A percentile compares a stretch with the other conserved stretches of the same genome.
Conservation (phyloP, 2,797 vertebrate species). For the Coluber constrictor region DNA sequence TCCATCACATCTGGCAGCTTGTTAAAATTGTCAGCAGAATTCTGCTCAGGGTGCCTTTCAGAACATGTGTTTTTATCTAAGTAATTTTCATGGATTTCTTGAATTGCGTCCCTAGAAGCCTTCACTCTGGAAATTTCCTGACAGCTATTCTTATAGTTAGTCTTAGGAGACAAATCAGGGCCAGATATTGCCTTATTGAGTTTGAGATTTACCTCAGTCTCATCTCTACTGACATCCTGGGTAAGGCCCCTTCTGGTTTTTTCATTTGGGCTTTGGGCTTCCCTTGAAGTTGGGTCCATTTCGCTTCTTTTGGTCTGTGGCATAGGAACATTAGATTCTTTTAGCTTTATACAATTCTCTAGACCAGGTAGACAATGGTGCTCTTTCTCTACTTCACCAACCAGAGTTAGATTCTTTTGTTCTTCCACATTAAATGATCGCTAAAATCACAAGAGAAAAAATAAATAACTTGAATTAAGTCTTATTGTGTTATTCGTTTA, state of each 20-base stretch:
- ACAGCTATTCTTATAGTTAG: conserved; percentile 18
- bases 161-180: conserved; percentile 21
- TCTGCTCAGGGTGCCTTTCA: conserved; percentile 20
- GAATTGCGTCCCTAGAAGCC: background rate
- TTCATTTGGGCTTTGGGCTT: conserved; percentile 37
- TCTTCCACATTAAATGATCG: conserved; percentile 31
- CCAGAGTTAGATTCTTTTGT: conserved; percentile 30
- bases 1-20: conserved; percentile 7
- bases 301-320: conserved; percentile 24
- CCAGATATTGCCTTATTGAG: background rate
- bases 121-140: conserved; percentile 10
- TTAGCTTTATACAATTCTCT: conserved; percentile 53
- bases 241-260: conserved; percentile 6
- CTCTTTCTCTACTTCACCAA: conserved; percentile 36
- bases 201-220: conserved; percentile 18
- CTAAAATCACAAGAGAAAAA: conserved; percentile 36
- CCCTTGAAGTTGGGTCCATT: conserved; percentile 29
- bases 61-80: conserved; percentile 17
- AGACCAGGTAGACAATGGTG: conserved; percentile 34
- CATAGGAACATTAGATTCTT: conserved; percentile 26
- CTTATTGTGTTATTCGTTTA: background rate
- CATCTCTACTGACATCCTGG: background rate
- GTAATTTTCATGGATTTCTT: conserved; percentile 26
- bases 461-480: conserved; percentile 3
- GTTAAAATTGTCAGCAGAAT: background rate